Base-by-base conservation (phyloP, 2,888 invertebrate genomes). In the Ectemnius lituratus region DNA sequence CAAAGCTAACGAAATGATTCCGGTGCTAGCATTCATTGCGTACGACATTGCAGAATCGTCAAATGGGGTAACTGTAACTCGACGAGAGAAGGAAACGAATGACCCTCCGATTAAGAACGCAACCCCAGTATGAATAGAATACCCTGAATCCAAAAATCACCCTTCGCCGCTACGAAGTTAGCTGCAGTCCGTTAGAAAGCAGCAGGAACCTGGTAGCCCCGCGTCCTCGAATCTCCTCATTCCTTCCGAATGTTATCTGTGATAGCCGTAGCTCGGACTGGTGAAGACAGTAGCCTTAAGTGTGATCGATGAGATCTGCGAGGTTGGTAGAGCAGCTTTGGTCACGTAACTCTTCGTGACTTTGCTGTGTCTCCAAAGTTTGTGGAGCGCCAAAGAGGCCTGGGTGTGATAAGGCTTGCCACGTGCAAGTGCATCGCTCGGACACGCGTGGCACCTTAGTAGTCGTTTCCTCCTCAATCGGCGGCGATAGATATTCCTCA, bases 371-470 rank as follows among this genome's bases (percentile, higher is more conserved):
- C 91, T 90, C 93, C 93, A 93, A 23, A 91, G 86, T 59, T 90
- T 88, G 83, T 93, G 93, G 67, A 93, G 84, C 14, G 91, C 87
- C 66, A 93, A 84, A 16, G 92, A 92, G 37, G 89, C 90, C 77
- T 88, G 91, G 2, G 91, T 91, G 78, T 91, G 92, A 81, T 92
- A 92, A 5, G 91, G 90, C 70, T 89, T 89, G 46, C 89, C 91
- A 70, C 90, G 90, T 57, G 89, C 88, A 45, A 90, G 90, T 45
- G 90, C 88, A 18, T 88, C 84, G 71, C 90, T 90, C 27, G 90
- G 90, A 66, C 89, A 89, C 16, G 79, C 70, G 14, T 82, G 82
- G 71, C 89, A 89, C 68, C 80, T 84, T 5, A 86, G 65, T 56
- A 79, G 18, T 84, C 86, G 79, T 84, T 11, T 16, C 1, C 4